phyloP scores from a whole-genome alignment of 1,140 invertebrate species.

The Meloidogyne hapla region DNA sequence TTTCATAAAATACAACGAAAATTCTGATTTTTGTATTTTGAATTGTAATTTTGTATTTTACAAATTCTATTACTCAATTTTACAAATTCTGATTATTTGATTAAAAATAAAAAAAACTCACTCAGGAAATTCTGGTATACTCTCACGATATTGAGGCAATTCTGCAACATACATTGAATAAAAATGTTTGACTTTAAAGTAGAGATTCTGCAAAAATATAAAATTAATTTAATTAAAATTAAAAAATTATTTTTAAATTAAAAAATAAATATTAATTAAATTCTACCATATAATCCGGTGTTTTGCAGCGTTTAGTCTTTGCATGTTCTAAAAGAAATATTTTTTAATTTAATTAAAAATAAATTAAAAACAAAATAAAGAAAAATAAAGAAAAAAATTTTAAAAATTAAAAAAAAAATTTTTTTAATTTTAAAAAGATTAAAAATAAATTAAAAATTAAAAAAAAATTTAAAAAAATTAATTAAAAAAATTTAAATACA shows the following conservation, averaged over 20 bases:
- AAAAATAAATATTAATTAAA: slow-evolving; percentile 69
- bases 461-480: slow-evolving; percentile 16
- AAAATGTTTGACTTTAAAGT: slow-evolving; percentile 97
- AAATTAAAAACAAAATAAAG: neutral
- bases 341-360: slow-evolving; percentile 14
- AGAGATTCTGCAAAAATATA: slow-evolving; percentile 87
- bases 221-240: too few species aligned
- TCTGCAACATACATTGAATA: slow-evolving; percentile 98
- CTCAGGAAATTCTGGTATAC: slow-evolving; percentile 89
- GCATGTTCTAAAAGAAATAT: slow-evolving; percentile 87
- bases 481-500: slow-evolving; percentile 4
- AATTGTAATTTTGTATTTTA: too few species aligned
- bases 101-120: slow-evolving; percentile 65
- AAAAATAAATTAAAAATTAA: neutral
- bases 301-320: slow-evolving; percentile 88
- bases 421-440: slow-evolving; percentile 13
- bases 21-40: too few species aligned
- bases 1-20: too few species aligned
- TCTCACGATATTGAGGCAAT: slow-evolving; percentile 89
- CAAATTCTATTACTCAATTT: too few species aligned
- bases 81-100: neutral
- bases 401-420: too few species aligned
- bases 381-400: too few species aligned
- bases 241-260: neutral
- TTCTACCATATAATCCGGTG: slow-evolving; percentile 87